phyloP scores from a whole-genome alignment of 2,888 invertebrate species.

The Conchocele bisecta region DNA sequence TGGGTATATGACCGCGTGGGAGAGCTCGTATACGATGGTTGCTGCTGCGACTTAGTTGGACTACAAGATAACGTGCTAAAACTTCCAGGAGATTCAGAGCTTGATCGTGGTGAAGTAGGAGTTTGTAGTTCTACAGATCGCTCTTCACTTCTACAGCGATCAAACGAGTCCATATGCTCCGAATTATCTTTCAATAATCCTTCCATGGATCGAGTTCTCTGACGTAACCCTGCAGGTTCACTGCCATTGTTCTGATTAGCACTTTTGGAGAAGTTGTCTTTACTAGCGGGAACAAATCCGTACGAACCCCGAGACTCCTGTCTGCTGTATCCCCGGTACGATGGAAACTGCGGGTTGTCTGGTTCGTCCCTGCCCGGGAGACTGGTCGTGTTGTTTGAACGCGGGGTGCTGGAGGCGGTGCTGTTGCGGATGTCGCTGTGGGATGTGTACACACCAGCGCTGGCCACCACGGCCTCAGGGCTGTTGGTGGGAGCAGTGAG shows the following conservation, averaged over 20 bases:
- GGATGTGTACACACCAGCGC: neutral
- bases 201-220: slow-evolving; percentile 49
- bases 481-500: slow-evolving; percentile 19
- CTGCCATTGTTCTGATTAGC: slow-evolving; percentile 36
- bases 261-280: slow-evolving; percentile 49
- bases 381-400: slow-evolving; percentile 26
- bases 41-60: too few species aligned
- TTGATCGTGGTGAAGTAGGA: slow-evolving; percentile 25
- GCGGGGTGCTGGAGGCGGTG: slow-evolving; percentile 21
- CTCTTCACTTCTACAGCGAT: slow-evolving; percentile 36
- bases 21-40: too few species aligned
- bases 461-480: slow-evolving; percentile 19
- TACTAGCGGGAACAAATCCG: slow-evolving; percentile 40
- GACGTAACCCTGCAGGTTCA: slow-evolving; percentile 17
- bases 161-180: slow-evolving; percentile 18
- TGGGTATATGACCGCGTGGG: too few species aligned
- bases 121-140: slow-evolving; percentile 10
- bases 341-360: neutral
- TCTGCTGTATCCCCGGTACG: slow-evolving; percentile 6
- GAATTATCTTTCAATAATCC: slow-evolving; percentile 37
- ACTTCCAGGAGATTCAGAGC: slow-evolving; percentile 30
- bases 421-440: neutral
- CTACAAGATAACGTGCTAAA: too few species aligned
- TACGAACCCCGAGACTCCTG: slow-evolving; percentile 43
- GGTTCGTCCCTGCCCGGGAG: slow-evolving; percentile 20